phyloP scores from a whole-genome alignment of 2,113 vertebrate genomes.

The Dryoscopus gambensis region DNA sequence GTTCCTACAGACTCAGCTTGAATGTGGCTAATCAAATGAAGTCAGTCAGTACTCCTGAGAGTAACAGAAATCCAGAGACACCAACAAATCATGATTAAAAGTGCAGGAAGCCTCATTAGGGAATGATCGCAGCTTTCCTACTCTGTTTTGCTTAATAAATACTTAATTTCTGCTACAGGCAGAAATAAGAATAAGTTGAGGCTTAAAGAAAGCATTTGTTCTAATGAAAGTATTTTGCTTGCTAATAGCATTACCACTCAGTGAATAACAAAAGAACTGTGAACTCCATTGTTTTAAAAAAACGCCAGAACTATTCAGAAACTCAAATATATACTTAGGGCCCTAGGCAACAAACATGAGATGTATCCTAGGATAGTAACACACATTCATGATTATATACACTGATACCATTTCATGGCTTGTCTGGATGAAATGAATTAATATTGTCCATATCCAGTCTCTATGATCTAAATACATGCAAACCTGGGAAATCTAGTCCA shows the following conservation, averaged over 20 bases:
- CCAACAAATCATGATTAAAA: neutral
- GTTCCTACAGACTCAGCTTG: neutral
- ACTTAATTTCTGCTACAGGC: neutral
- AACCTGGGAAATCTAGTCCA: neutral
- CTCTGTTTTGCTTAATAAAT: constrained; percentile 31
- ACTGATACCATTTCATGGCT: neutral
- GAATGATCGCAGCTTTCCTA: neutral
- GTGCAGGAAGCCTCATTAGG: neutral
- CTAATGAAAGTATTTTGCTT: neutral
- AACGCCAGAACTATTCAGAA: neutral
- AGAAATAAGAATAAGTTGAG: neutral
- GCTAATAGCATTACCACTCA: neutral
- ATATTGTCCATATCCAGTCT: neutral
- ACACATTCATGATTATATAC: neutral
- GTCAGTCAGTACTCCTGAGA: neutral
- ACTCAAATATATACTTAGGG: neutral
- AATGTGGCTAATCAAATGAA: neutral
- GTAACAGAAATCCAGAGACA: neutral
- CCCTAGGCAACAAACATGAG: neutral
- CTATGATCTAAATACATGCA: neutral
- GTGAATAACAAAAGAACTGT: neutral
- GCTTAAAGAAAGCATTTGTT: neutral
- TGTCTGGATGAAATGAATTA: neutral
- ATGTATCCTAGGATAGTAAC: neutral
- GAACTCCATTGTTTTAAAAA: neutral